Evolutionary conservation across 2,888 invertebrate species (phyloP).

Genomic region (Calliphora vomitoria): DNA sequence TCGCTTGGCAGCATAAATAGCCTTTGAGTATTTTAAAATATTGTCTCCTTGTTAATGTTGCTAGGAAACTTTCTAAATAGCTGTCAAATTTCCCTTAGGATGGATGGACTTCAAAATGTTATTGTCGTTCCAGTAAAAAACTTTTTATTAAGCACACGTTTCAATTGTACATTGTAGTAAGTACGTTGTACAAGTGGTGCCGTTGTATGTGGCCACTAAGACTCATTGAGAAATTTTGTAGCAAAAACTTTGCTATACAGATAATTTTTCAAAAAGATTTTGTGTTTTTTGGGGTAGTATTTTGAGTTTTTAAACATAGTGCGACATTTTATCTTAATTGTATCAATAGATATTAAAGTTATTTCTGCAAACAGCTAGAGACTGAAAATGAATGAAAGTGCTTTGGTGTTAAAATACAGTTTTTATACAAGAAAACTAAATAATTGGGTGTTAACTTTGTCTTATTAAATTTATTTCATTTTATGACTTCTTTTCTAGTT

Average conservation of each 20-base stretch:
- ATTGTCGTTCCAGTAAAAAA: neutral
- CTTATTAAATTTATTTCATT: neutral
- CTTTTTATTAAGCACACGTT: neutral
- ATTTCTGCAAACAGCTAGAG: neutral
- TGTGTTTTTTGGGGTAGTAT: neutral
- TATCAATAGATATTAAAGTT: neutral
- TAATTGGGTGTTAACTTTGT: neutral
- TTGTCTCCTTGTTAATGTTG: neutral
- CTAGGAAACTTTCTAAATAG: neutral
- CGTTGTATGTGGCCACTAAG: neutral
- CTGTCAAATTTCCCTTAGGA: constrained; percentile 3
- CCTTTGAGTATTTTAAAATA: neutral
- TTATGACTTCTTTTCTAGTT: neutral
- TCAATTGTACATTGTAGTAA: neutral
- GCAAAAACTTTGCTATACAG: neutral
- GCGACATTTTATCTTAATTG: constrained; percentile 3
- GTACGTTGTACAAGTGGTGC: no score
- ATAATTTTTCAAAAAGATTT: neutral
- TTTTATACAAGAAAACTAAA: neutral
- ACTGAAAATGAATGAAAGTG: neutral
- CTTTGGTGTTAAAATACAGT: neutral
- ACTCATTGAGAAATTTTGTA: neutral
- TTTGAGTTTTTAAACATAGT: neutral
- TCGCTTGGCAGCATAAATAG: neutral
- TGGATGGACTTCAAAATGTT: neutral